Conservation (phyloP, 2,888 invertebrate species). For the Ochlodes sylvanus region DNA sequence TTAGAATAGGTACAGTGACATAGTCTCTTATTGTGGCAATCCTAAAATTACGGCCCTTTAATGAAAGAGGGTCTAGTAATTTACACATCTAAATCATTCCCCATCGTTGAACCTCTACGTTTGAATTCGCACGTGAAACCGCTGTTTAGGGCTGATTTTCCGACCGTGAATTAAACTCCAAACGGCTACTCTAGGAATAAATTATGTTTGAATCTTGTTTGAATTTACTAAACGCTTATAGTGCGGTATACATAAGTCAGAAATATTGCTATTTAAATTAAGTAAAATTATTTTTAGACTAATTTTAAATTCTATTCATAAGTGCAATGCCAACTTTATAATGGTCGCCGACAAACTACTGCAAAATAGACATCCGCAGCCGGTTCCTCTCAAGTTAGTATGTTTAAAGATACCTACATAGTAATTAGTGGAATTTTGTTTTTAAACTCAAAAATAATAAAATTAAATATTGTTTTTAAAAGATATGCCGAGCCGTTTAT, state of each 20-base stretch:
- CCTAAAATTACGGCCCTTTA: background rate
- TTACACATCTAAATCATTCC: slow-evolving; percentile 11
- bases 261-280: slow-evolving; percentile 20
- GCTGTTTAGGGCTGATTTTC: slow-evolving; percentile 32
- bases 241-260: slow-evolving; percentile 22
- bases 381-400: too few species aligned
- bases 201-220: slow-evolving; percentile 33
- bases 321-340: background rate
- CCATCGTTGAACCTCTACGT: slow-evolving; percentile 11
- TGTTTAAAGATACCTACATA: too few species aligned
- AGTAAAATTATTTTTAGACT: too few species aligned
- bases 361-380: too few species aligned
- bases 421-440: too few species aligned
- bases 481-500: too few species aligned
- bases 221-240: slow-evolving; percentile 30
- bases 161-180: slow-evolving; percentile 34
- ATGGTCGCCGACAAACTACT: too few species aligned
- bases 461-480: too few species aligned
- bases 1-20: background rate
- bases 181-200: slow-evolving; percentile 27
- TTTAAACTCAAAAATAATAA: too few species aligned
- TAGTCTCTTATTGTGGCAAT: background rate
- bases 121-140: slow-evolving; percentile 29
- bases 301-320: background rate
- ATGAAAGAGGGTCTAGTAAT: slow-evolving; percentile 2